Evolutionary conservation across 2,113 vertebrate species (phyloP), one percentile per base, ranked within the genome.

Genomic region (Osmerus mordax): DNA sequence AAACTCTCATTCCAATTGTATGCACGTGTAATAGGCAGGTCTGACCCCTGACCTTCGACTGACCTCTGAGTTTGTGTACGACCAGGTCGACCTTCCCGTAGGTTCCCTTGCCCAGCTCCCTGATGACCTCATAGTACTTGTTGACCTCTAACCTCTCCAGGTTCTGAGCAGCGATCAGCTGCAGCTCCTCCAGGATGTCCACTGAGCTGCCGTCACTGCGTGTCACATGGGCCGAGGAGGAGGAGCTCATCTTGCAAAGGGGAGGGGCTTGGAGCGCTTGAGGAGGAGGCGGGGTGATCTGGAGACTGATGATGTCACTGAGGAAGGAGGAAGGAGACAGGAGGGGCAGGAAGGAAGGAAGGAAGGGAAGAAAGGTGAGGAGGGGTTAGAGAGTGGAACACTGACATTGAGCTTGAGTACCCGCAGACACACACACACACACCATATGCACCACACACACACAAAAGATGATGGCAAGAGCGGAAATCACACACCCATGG

Each of bases 21-120:
- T 47, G 7, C 2, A 1, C 9, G 7, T 11, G 41, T 47, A 12
- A 47, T 47, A 47, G 7, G 41, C 41, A 47, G 41, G 41, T 12
- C 9, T 47, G 41, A 47, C 41, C 41, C 9, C 12, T 47, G 41
- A 47, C 41, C 41, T 47, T 47, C 19, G 11, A 60, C 78, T 75
- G 83, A 94, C 93, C 92, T 91, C 89, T 81, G 75, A 89, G 87
- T 59, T 91, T 92, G 79, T 94, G 92, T 70, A 94, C 69, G 29
- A 91, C 93, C 69, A 94, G 85, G 81, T 94, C 92, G 81, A 94
- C 93, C 25, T 92, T 92, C 52, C 93, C 93, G 1, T 94, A 94
- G 60, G 93, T 93, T n/a, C 93, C 93, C 53, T 93, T 93, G 2
- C 93, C 93, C 80, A 94, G 87, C 74, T 93, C 91, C n/a, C 91